Base-by-base conservation (phyloP, 1,140 invertebrate genomes). In the Drosophila nikananu region DNA sequence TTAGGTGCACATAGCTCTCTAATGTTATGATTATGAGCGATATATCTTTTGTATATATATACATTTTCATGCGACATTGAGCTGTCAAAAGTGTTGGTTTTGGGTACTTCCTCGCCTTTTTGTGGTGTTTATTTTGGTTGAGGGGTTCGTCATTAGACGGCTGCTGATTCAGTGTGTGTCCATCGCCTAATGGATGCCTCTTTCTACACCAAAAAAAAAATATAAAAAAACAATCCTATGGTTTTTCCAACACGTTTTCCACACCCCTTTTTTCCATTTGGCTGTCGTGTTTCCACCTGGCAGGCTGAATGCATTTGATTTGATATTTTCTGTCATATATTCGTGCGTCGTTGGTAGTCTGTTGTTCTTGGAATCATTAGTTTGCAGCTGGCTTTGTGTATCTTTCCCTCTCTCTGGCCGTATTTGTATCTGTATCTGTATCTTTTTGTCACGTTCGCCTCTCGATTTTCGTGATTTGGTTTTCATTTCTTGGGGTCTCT, bases 261-360 rank as follows among this genome's bases (percentile, higher is more conserved):
- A n/a, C 37, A 39, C 21, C 35, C 32, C 21, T 15, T 70, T 58
- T 35, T 32, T 32, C 41, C 27, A 41, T 59, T 41, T 64, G 27
- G 23, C 60, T 44, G 68, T 59, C 81, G 83, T 68, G 42, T 65
- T 58, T 61, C 66, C 81, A 86, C 62, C 83, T 86, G 83, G 51
- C 83, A 77, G 62, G 62, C 55, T 65, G 48, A 82, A 86, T 82
- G 79, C 79, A 86, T 84, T 84, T 84, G 74, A 86, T 86, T 81
- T 82, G 60, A 75, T 81, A 84, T 84, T 83, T 84, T 60, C 44
- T 66, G 73, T 77, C 63, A 59, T 27, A 49, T 49, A 49, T 68
- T 54, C 48, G 72, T 75, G 70, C 71, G 70, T 74, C 49, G 58
- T 46, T 63, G 35, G 68, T 30, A 73, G 41, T 44, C 42, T 78